Evolutionary conservation across 1,140 invertebrate genomes (phyloP).

Genomic region (Agrilus planipennis): DNA sequence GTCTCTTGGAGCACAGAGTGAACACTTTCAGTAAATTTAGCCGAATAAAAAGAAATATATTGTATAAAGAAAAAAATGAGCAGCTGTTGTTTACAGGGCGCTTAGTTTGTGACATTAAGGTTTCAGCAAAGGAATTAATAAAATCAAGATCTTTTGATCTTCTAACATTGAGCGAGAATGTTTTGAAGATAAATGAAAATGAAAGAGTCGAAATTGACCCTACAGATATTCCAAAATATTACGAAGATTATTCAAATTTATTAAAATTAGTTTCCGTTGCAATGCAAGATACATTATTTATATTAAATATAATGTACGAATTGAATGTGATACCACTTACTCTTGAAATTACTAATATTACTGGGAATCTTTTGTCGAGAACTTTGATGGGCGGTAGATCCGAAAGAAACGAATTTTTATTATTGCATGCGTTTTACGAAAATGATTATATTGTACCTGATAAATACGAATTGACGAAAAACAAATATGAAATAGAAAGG

Average conservation of each 20-base stretch:
- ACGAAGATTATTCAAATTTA: slow-evolving; percentile 49
- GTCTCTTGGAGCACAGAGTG: slow-evolving; percentile 61
- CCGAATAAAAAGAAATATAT: slow-evolving; percentile 59
- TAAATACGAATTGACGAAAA: slow-evolving; percentile 37
- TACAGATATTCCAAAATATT: slow-evolving; percentile 59
- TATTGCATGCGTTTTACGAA: slow-evolving; percentile 89
- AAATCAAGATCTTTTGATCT: slow-evolving; percentile 85
- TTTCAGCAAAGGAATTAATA: slow-evolving; percentile 88
- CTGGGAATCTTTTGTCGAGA: slow-evolving; percentile 82
- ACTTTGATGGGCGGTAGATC: slow-evolving; percentile 89
- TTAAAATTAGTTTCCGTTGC: slow-evolving; percentile 65
- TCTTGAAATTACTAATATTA: slow-evolving; percentile 92
- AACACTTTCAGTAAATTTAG: slow-evolving; percentile 86
- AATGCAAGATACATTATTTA: slow-evolving; percentile 73
- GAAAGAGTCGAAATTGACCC: slow-evolving; percentile 55
- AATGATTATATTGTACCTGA: slow-evolving; percentile 91
- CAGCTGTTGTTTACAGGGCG: slow-evolving; percentile 62
- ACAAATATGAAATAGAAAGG: too few species aligned
- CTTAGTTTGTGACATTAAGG: slow-evolving; percentile 85
- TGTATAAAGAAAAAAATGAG: slow-evolving; percentile 39
- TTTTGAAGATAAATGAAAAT: slow-evolving; percentile 58
- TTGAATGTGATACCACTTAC: slow-evolving; percentile 88
- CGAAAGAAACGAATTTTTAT: slow-evolving; percentile 89
- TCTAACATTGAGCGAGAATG: slow-evolving; percentile 62
- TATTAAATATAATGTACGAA: slow-evolving; percentile 76